Evolutionary conservation across 2,888 invertebrate species (phyloP).

Genomic region (Hoplodrina blanda): DNA sequence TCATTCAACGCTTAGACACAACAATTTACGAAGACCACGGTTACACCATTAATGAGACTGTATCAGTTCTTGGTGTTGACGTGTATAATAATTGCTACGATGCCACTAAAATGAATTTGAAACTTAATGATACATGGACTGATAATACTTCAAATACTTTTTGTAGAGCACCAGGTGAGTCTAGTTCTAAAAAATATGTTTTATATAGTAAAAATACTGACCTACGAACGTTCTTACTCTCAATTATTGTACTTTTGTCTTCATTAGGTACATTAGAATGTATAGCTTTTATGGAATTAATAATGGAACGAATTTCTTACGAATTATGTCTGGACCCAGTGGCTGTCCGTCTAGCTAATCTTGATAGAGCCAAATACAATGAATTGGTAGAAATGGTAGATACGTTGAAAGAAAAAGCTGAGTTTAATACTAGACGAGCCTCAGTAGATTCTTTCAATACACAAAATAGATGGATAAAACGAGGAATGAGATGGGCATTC

Average conservation of each 20-base stretch:
- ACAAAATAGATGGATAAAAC: slow-evolving; percentile 93
- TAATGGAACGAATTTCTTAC: slow-evolving; percentile 92
- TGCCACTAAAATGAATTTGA: slow-evolving; percentile 68
- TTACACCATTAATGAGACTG: slow-evolving; percentile 71
- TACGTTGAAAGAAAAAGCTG: slow-evolving; percentile 86
- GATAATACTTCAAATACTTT: slow-evolving; percentile 77
- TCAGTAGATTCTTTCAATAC: slow-evolving; percentile 89
- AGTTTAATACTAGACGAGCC: slow-evolving; percentile 78
- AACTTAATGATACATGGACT: slow-evolving; percentile 69
- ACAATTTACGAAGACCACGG: slow-evolving; percentile 87
- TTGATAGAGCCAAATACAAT: slow-evolving; percentile 70
- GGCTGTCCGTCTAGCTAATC: slow-evolving; percentile 89
- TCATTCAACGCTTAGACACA: slow-evolving; percentile 87
- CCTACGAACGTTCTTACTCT: no score
- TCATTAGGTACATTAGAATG: slow-evolving; percentile 87
- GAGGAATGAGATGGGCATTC: slow-evolving; percentile 91
- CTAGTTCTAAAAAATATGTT: not conserved
- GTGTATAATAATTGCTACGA: slow-evolving; percentile 73
- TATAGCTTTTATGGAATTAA: slow-evolving; percentile 88
- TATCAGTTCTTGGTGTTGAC: slow-evolving; percentile 52
- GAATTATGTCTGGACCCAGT: slow-evolving; percentile 89
- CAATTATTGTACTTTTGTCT: not conserved
- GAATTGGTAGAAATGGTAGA: slow-evolving; percentile 85
- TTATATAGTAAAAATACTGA: no score
- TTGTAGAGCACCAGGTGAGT: slow-evolving; percentile 76